Evolutionary conservation across 2,888 invertebrate genomes (phyloP), one percentile per base, ranked within the genome.

Genomic region (Leptinotarsa rubiginosa): DNA sequence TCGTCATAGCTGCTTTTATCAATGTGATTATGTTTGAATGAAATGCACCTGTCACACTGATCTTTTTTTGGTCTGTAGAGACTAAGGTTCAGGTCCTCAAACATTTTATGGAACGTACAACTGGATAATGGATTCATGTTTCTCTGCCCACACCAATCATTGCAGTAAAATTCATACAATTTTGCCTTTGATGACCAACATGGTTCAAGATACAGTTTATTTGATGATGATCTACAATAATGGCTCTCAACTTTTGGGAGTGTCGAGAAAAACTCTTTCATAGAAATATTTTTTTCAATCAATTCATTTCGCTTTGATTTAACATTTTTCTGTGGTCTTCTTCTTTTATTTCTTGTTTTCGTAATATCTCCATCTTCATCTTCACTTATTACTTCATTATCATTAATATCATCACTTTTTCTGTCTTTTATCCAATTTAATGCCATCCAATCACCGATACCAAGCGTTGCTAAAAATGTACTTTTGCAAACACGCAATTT

Each of bases 111-210:
- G n/a, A 54, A 54, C 54, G 54, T 54, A 20, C 54, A 54, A 54
- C 54, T 54, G 54, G 54, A 54, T 54, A 54, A 54, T 54, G 54
- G 54, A n/a, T 54, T 54, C 54, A 54, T 54, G 54, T 54, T 54
- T 54, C 54, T 54, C 18, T 54, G 18, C 18, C 54, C 54, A 54
- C 54, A 54, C 54, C 54, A 54, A 54, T 54, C 54, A 54, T 54
- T 54, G 18, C 54, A 54, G 54, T 54, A 18, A 18, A 54, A 54
- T 54, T 54, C 54, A 54, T 54, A 54, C 54, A 54, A 54, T n/a
- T 54, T 54, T 54, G 54, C 54, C n/a, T 54, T 54, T 54, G 54
- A 54, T 54, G 54, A 54, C 18, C 54, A 54, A 54, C 54, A 54
- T 54, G 54, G 54, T 54, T 54, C 54, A 18, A 54, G 18, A 18